Evolutionary conservation across 2,113 vertebrate species (phyloP).

Genomic region (Herpetotheres cachinnans): DNA sequence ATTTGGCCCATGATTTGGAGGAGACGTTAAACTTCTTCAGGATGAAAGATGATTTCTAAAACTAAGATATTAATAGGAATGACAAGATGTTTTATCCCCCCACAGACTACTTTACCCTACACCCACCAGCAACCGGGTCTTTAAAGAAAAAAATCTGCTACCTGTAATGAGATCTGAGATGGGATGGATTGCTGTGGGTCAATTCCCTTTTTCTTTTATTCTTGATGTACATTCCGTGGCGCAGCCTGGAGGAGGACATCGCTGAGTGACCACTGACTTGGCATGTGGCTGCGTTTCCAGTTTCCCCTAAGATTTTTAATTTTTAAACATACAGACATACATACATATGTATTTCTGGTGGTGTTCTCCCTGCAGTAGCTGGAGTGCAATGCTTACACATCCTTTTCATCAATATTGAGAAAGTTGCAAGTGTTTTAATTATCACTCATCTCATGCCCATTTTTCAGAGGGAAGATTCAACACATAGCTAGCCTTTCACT

Average conservation of each 20-base stretch:
- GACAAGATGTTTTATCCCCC: neutral
- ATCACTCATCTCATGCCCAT: neutral
- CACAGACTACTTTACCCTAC: neutral
- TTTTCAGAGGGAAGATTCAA: neutral
- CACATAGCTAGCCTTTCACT: neutral
- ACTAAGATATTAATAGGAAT: neutral
- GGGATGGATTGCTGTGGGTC: neutral
- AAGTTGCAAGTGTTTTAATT: neutral
- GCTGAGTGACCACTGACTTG: neutral
- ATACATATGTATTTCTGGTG: neutral
- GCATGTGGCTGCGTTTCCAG: neutral
- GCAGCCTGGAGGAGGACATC: neutral
- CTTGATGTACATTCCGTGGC: rapidly evolving
- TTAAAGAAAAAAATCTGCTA: neutral
- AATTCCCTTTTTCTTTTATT: neutral
- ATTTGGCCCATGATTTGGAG: neutral
- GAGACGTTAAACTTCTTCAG: neutral
- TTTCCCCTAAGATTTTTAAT: neutral
- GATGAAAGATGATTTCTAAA: neutral
- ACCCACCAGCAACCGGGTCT: neutral
- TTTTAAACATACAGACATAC: rapidly evolving
- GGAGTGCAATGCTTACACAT: neutral
- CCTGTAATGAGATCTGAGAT: neutral
- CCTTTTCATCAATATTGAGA: neutral
- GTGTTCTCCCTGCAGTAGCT: neutral